Conservation (phyloP, 2,888 invertebrate species). For the Oligia fasciuncula region DNA sequence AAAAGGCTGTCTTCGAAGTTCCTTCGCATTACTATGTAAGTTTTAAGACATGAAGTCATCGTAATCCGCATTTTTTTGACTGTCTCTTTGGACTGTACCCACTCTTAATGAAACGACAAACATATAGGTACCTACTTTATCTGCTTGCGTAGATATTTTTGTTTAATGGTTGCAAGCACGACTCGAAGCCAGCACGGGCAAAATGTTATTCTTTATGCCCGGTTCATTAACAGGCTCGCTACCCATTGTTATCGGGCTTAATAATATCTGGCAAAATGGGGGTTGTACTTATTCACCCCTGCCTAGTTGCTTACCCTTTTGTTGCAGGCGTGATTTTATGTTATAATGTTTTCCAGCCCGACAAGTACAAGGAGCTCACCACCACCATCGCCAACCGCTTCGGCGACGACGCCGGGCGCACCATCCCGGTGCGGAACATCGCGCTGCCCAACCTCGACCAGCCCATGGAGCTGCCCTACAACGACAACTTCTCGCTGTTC, state of each 20-base stretch:
- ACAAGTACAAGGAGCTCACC: slow-evolving; percentile 80
- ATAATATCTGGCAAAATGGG: neutral
- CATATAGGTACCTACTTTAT: neutral
- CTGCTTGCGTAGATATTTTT: neutral
- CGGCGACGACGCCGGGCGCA: slow-evolving; percentile 85
- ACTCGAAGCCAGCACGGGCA: neutral
- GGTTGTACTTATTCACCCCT: neutral
- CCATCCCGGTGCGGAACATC: slow-evolving; percentile 90
- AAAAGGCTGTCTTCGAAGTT: slow-evolving; percentile 90
- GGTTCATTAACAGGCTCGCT: neutral
- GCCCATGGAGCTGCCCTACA: slow-evolving; percentile 91
- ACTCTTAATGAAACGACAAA: neutral
- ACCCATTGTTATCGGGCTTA: neutral
- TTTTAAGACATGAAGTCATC: neutral
- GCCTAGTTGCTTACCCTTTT: neutral
- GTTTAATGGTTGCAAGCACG: no score
- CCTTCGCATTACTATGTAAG: slow-evolving; percentile 91
- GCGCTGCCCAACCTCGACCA: slow-evolving; percentile 91
- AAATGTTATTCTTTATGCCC: neutral
- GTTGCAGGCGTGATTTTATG: neutral
- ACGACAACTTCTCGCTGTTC: slow-evolving; percentile 93
- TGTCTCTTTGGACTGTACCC: neutral
- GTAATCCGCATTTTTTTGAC: no score
- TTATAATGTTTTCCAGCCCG: slow-evolving; percentile 73
- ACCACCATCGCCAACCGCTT: slow-evolving; percentile 89